phyloP scores from a whole-genome alignment of 2,888 invertebrate species.

The Danaus chrysippus region DNA sequence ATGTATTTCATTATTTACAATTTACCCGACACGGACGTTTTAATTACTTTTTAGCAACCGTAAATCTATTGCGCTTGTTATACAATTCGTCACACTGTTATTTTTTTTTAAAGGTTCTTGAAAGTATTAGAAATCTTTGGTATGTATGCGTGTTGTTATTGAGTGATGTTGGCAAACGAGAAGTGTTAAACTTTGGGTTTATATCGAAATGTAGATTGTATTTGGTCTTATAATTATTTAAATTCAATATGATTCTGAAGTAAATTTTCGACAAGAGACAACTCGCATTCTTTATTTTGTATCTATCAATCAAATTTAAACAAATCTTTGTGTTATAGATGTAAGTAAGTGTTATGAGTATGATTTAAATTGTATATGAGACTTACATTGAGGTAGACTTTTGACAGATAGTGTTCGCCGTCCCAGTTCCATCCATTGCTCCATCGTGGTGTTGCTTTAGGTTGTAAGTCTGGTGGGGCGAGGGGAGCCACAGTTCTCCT shows the following conservation, averaged over 20 bases:
- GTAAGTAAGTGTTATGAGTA: too few relatives aligned
- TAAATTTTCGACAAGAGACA: not conserved
- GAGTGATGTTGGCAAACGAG: too few relatives aligned
- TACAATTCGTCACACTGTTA: not conserved
- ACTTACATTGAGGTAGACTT: constrained; percentile 93
- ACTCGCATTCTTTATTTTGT: constrained; percentile 5
- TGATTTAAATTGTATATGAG: not conserved
- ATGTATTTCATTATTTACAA: not conserved
- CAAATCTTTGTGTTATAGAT: too few relatives aligned
- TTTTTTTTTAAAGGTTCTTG: not conserved
- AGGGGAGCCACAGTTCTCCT: constrained; percentile 38
- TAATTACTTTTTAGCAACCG: too few relatives aligned
- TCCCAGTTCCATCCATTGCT: constrained; percentile 97
- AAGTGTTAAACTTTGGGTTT: too few relatives aligned
- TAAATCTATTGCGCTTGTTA: too few relatives aligned
- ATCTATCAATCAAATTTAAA: too few relatives aligned
- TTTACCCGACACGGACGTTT: too few relatives aligned
- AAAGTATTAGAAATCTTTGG: not conserved
- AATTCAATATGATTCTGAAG: not conserved
- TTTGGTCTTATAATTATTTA: not conserved
- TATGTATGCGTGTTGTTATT: too few relatives aligned
- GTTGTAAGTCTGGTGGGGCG: constrained; percentile 39
- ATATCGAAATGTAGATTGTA: not conserved
- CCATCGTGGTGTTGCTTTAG: constrained; percentile 78
- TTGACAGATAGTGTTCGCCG: constrained; percentile 89